Conservation (phyloP, 2,888 invertebrate species). For the Altica lythri region DNA sequence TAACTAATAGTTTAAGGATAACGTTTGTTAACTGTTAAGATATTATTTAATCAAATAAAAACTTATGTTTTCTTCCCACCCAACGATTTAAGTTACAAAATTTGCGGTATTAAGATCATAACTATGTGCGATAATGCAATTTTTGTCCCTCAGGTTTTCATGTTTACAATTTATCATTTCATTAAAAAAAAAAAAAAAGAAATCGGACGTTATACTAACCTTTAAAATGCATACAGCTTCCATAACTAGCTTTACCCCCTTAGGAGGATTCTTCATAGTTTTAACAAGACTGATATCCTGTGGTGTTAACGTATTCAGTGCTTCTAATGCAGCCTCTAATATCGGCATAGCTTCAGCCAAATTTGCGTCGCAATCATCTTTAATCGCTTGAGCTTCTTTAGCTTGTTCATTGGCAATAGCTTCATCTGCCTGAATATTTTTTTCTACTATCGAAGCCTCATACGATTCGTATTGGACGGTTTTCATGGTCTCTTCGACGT, state of each 20-base stretch:
- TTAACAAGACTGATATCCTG: slow-evolving; percentile 92
- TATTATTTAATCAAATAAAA: too few species aligned
- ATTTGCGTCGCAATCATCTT: slow-evolving; percentile 91
- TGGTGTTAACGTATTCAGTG: slow-evolving; percentile 87
- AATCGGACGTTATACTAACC: slow-evolving; percentile 53
- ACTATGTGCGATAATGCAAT: too few species aligned
- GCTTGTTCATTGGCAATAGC: slow-evolving; percentile 80
- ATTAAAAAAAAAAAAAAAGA: not conserved
- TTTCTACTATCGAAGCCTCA: slow-evolving; percentile 81
- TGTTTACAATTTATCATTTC: not conserved
- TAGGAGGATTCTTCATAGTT: slow-evolving; percentile 95
- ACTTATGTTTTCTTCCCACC: too few species aligned
- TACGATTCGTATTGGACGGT: slow-evolving; percentile 87
- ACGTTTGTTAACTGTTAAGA: too few species aligned
- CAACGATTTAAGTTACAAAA: too few species aligned
- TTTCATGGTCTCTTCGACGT: slow-evolving; percentile 84
- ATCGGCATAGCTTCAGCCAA: slow-evolving; percentile 92
- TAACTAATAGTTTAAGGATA: too few species aligned
- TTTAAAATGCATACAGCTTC: slow-evolving; percentile 94
- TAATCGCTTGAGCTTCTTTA: slow-evolving; percentile 78
- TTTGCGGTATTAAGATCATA: too few species aligned
- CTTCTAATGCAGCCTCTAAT: slow-evolving; percentile 81
- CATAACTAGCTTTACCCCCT: slow-evolving; percentile 88
- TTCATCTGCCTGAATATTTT: slow-evolving; percentile 75
- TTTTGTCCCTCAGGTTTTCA: too few species aligned